A percentile compares a stretch with the other conserved stretches of the same genome.
These are phyloP conservation scores for Yponomeuta malinellus DNA, from an alignment of 2,888 invertebrate species.

Conservation along the genomic window DNA sequence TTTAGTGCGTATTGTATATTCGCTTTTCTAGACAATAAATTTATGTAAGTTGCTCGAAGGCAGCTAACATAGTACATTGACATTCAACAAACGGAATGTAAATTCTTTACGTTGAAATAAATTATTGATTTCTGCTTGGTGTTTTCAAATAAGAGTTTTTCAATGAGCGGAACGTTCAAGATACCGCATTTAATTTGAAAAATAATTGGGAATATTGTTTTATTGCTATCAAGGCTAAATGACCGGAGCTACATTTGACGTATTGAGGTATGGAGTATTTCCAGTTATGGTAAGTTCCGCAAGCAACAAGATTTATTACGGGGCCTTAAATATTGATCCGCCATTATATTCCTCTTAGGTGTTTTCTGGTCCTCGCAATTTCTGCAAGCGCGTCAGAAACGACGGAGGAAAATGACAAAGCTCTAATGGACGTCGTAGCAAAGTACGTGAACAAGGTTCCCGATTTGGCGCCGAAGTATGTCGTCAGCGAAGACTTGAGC, in stretches of 20 bases:
- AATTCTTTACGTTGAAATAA: too few relatives aligned
- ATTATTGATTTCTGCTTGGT: neutral
- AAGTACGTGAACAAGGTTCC: conserved; percentile 46
- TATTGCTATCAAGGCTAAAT: neutral
- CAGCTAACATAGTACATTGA: too few relatives aligned
- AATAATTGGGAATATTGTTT: neutral
- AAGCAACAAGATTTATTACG: too few relatives aligned
- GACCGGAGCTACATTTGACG: neutral
- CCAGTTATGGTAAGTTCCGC: neutral
- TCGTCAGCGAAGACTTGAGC: conserved; percentile 47
- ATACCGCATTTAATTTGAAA: neutral
- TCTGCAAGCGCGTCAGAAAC: conserved; percentile 25
- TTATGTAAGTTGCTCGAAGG: neutral
- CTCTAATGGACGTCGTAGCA: conserved; percentile 35
- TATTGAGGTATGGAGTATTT: neutral
- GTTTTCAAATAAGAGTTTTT: neutral
- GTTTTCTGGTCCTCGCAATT: neutral
- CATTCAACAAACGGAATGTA: too few relatives aligned
- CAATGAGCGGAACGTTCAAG: neutral
- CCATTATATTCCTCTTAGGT: neutral
- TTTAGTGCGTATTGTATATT: too few relatives aligned
- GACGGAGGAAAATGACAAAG: conserved; percentile 27
- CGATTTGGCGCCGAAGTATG: conserved; percentile 46
- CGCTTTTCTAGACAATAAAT: neutral
- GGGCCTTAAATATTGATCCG: too few relatives aligned